These are phyloP conservation scores for Danionella cerebrum DNA, from an alignment of 2,113 vertebrate genomes.

Conservation along the genomic window DNA sequence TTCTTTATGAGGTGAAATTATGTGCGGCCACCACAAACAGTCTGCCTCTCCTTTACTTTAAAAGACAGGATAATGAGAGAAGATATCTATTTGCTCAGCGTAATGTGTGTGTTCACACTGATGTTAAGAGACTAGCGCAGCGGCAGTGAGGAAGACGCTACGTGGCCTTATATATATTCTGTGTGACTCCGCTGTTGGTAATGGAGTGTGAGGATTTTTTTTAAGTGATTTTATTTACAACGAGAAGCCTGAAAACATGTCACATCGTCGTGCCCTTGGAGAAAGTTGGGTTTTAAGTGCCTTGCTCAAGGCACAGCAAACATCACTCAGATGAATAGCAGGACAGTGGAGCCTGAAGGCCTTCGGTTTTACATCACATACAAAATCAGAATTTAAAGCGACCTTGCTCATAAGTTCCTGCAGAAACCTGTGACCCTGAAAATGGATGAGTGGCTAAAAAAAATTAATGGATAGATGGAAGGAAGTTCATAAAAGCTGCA, in stretches of 20 bases:
- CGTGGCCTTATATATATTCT: slow-evolving; percentile 13
- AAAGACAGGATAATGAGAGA: slow-evolving; percentile 69
- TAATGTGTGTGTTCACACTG: slow-evolving; percentile 64
- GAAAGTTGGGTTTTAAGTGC: slow-evolving; percentile 13
- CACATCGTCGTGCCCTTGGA: slow-evolving; percentile 15
- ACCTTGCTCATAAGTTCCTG: not conserved
- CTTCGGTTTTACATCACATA: slow-evolving; percentile 1
- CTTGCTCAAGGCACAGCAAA: slow-evolving; percentile 1
- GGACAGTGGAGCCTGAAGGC: not conserved
- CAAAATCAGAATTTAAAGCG: slow-evolving; percentile 5
- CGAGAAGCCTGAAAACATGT: not conserved
- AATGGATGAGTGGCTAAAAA: no score
- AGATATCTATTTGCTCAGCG: slow-evolving; percentile 65
- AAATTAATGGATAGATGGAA: no score
- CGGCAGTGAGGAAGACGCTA: slow-evolving; percentile 1
- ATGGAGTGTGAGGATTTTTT: slow-evolving; percentile 1
- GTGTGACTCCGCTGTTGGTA: not conserved
- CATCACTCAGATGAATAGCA: slow-evolving; percentile 2
- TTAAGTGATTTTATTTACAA: not conserved
- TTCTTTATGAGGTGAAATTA: slow-evolving; percentile 51
- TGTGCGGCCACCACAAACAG: slow-evolving; percentile 53
- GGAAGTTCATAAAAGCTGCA: no score
- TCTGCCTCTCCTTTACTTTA: slow-evolving; percentile 56
- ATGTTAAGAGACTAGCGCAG: slow-evolving; percentile 49
- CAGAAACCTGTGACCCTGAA: no score